Evolutionary conservation across 2,113 vertebrate species (phyloP).

Genomic region (Columba janthina): DNA sequence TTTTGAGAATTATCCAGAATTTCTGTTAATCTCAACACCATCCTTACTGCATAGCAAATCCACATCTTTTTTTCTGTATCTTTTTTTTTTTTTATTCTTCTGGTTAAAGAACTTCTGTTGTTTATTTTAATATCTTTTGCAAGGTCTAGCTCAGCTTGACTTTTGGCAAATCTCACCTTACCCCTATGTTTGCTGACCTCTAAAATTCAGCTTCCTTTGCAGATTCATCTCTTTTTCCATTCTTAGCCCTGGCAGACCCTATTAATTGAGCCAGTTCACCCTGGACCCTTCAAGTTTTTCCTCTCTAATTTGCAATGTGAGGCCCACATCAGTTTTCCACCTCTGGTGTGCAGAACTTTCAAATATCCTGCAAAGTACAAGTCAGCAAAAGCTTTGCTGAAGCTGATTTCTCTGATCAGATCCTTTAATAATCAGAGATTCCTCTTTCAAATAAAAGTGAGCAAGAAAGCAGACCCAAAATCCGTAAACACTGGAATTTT

Average conservation of each 20-base stretch:
- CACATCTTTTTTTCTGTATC: background rate
- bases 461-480: background rate
- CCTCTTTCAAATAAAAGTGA: background rate
- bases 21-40: background rate
- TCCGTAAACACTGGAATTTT: background rate
- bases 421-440: background rate
- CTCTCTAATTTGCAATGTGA: background rate
- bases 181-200: constrained; percentile 48
- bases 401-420: background rate
- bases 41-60: background rate
- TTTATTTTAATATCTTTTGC: constrained; percentile 69
- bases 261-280: background rate
- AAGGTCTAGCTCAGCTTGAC: constrained; percentile 66
- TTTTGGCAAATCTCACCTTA: constrained; percentile 58
- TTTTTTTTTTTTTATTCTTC: constrained; percentile 32
- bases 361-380: background rate
- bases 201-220: constrained; percentile 58
- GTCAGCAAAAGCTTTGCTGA: background rate
- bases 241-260: background rate
- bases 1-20: background rate
- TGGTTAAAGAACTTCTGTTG: constrained; percentile 43
- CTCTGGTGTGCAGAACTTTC: background rate
- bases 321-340: background rate
- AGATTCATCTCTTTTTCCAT: constrained; percentile 52
- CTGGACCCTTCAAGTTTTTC: background rate